A percentile compares a stretch with the other conserved stretches of the same genome.
Evolutionary conservation across 2,113 vertebrate species (phyloP).

Genomic region (Myiagra hebetior): DNA sequence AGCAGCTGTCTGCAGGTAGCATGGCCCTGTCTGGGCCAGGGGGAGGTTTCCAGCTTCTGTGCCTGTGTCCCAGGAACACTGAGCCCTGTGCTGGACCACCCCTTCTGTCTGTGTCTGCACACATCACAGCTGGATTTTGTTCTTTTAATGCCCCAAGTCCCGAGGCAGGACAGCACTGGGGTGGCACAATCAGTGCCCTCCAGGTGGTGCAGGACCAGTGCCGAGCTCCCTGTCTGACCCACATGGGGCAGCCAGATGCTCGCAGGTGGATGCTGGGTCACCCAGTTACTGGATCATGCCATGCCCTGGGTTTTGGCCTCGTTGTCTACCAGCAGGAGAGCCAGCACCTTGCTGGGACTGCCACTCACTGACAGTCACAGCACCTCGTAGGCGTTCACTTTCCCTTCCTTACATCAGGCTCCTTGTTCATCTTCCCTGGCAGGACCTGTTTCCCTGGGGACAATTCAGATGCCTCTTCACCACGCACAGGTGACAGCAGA

Average conservation of each 20-base stretch:
- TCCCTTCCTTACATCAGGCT: neutral
- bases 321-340: neutral
- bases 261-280: rapidly evolving
- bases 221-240: neutral
- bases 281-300: neutral
- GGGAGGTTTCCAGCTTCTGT: neutral
- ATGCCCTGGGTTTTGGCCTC: neutral
- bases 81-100: rapidly evolving
- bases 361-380: rapidly evolving
- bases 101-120: neutral
- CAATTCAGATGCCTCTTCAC: neutral
- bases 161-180: neutral
- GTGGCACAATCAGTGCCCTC: neutral
- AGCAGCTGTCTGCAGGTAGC: neutral
- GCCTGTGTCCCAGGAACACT: no score
- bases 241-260: neutral
- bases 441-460: neutral
- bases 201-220: neutral
- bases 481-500: neutral
- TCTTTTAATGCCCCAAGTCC: neutral
- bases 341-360: rapidly evolving
- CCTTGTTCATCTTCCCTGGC: neutral
- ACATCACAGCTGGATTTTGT: neutral
- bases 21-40: rapidly evolving
- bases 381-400: neutral